Evolutionary conservation across 2,888 invertebrate species (phyloP).

Genomic region (Tachystola acroxantha): DNA sequence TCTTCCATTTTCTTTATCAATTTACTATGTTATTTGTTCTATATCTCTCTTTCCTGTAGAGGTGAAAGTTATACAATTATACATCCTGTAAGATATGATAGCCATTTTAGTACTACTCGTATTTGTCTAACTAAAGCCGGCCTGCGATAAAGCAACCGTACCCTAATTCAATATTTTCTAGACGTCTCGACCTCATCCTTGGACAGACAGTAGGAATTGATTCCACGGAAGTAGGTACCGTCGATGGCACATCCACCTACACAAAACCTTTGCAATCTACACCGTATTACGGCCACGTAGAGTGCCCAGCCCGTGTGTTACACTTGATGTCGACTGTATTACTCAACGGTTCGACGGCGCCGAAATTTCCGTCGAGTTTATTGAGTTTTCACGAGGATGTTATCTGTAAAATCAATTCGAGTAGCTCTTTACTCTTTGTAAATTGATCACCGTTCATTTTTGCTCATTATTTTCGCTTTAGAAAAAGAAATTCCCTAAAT

Average conservation of each 20-base stretch:
- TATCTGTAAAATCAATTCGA: neutral
- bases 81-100: too few relatives aligned
- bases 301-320: too few relatives aligned
- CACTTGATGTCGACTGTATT: too few relatives aligned
- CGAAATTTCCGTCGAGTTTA: constrained; percentile 15
- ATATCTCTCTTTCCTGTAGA: too few relatives aligned
- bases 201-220: constrained; percentile 13
- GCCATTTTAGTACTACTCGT: neutral
- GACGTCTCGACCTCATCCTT: constrained; percentile 9
- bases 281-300: too few relatives aligned
- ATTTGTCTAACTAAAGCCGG: constrained; percentile 1
- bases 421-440: neutral
- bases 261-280: too few relatives aligned
- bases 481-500: too few relatives aligned
- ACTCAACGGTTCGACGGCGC: constrained; percentile 8
- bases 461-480: too few relatives aligned
- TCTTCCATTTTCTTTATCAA: too few relatives aligned
- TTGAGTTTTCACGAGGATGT: constrained; percentile 13
- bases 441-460: neutral
- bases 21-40: too few relatives aligned
- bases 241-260: too few relatives aligned
- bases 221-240: constrained; percentile 13
- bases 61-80: too few relatives aligned
- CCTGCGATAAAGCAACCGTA: constrained; percentile 12
- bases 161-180: constrained; percentile 15